Evolutionary conservation across 2,797 vertebrate genomes (phyloP).

Genomic region (Tragopan temminckii): DNA sequence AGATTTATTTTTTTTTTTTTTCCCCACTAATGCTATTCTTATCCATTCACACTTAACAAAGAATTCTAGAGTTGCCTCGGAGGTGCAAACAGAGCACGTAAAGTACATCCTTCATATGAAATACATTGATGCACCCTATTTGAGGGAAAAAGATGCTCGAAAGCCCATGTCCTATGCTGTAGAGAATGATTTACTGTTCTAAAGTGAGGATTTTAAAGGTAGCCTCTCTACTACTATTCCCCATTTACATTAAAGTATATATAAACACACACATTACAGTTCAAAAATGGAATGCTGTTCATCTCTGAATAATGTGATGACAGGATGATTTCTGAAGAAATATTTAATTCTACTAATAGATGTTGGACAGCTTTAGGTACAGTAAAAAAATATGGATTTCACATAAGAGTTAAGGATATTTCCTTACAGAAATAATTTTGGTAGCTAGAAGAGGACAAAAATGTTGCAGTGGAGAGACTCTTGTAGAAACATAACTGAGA

Average conservation of each 20-base stretch:
- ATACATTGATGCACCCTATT: not conserved
- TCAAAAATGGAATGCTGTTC: not conserved
- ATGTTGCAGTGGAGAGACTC: not conserved
- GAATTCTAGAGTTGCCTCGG: not conserved
- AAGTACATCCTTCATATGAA: not conserved
- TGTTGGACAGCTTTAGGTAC: not conserved
- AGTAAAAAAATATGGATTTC: not conserved
- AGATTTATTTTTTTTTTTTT: not conserved
- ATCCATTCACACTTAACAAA: not conserved
- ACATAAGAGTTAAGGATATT: not conserved
- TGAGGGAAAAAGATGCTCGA: not conserved
- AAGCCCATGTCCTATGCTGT: not conserved
- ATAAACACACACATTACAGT: not conserved
- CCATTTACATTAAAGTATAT: not conserved
- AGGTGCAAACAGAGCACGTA: not conserved
- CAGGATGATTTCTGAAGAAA: not conserved
- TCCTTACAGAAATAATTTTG: not conserved
- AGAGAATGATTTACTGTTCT: not conserved
- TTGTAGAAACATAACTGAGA: not conserved
- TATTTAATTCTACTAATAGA: not conserved
- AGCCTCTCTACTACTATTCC: not conserved
- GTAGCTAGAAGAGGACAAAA: not conserved
- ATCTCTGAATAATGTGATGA: not conserved
- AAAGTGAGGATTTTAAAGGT: not conserved
- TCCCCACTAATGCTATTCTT: not conserved